phyloP scores from a whole-genome alignment of 1,140 invertebrate species.

The Drosophila fuyamai region DNA sequence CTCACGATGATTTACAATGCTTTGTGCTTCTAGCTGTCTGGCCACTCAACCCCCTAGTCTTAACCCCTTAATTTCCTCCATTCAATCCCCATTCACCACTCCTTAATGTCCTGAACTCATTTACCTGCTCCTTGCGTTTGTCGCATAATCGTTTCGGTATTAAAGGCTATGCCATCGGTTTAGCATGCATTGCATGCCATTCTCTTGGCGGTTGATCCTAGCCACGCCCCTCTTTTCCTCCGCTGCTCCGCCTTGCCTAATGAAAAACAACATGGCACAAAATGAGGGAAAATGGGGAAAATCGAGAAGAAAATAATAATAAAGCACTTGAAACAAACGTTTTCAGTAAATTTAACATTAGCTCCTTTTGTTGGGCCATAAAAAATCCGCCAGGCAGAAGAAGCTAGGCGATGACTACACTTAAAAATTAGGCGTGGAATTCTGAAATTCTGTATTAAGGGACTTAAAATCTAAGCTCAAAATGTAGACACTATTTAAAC shows the following conservation, averaged over 20 bases:
- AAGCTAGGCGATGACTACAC: conserved; percentile 18
- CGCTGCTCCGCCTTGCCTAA: conserved; percentile 34
- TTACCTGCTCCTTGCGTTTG: conserved; percentile 60
- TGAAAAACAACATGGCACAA: conserved; percentile 46
- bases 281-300: conserved; percentile 31
- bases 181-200: conserved; percentile 63
- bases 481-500: too few species aligned
- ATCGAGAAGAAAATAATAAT: conserved; percentile 69
- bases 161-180: conserved; percentile 52
- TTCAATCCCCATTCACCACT: neutral
- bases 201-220: conserved; percentile 24
- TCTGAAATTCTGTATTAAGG: too few species aligned
- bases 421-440: neutral
- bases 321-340: conserved; percentile 82
- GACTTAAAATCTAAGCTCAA: too few species aligned
- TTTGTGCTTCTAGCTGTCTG: conserved; percentile 49
- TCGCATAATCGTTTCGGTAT: conserved; percentile 72
- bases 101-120: conserved; percentile 45
- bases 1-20: conserved; percentile 73
- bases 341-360: conserved; percentile 83
- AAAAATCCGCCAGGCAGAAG: conserved; percentile 58
- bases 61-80: conserved; percentile 2
- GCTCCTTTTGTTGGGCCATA: conserved; percentile 72
- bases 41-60: conserved; percentile 6
- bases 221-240: neutral